These are phyloP conservation scores for Pachyramphus minor DNA, from an alignment of 2,113 vertebrate genomes.

Conservation along the genomic window DNA sequence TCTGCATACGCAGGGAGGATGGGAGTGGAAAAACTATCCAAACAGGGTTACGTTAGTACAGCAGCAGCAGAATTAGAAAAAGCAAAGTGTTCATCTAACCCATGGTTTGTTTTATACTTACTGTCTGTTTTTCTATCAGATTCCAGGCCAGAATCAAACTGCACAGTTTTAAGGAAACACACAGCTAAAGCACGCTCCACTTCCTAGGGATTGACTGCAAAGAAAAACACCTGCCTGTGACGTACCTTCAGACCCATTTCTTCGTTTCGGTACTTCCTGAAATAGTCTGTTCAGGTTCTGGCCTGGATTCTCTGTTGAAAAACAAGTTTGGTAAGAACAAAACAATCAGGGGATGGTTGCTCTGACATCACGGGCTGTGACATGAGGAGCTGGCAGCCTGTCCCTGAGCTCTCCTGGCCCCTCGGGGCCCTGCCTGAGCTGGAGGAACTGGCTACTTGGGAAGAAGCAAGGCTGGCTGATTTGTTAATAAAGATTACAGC, in stretches of 20 bases:
- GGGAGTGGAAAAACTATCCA: not conserved
- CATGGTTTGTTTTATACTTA: conserved; percentile 85
- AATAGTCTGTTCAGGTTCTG: conserved; percentile 98
- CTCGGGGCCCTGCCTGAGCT: not conserved
- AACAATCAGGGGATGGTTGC: conserved; percentile 82
- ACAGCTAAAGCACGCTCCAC: conserved; percentile 78
- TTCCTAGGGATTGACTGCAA: conserved; percentile 82
- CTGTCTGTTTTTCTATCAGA: conserved; percentile 86
- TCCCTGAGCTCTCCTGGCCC: conserved; percentile 21
- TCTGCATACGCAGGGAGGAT: not conserved
- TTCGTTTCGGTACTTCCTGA: conserved; percentile 98
- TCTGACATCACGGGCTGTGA: conserved; percentile 72
- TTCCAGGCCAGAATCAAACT: conserved; percentile 89
- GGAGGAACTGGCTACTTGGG: conserved; percentile 49
- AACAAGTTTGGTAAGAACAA: conserved; percentile 93
- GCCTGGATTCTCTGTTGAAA: conserved; percentile 99
- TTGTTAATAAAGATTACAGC: conserved; percentile 64
- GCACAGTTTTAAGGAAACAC: conserved; percentile 74
- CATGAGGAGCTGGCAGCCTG: conserved; percentile 67
- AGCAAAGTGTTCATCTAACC: conserved; percentile 60
- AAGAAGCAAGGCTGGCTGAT: conserved; percentile 68
- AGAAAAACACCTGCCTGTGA: conserved; percentile 92
- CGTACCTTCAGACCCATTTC: conserved; percentile 93
- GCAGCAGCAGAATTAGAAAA: conserved; percentile 56
- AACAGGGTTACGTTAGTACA: conserved; percentile 56